Conservation (phyloP, 2,888 invertebrate species). For the Meganola albula region DNA sequence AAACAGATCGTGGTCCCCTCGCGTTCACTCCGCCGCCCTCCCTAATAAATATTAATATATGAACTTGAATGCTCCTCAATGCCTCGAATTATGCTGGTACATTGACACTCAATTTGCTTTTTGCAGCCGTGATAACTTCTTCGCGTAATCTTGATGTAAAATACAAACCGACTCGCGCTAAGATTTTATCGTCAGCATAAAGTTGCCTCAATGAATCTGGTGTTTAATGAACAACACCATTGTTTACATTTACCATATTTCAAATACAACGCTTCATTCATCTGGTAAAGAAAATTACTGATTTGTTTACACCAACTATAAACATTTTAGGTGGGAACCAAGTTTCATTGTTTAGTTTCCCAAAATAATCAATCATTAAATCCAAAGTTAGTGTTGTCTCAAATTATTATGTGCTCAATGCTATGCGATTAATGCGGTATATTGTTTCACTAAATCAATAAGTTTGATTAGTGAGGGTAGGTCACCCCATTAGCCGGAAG, state of each 20-base stretch:
- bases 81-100: slow-evolving; percentile 66
- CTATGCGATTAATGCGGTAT: slow-evolving; percentile 2
- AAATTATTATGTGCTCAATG: not conserved
- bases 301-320: slow-evolving; percentile 26
- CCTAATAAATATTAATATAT: slow-evolving; percentile 76
- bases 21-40: slow-evolving; percentile 46
- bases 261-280: slow-evolving; percentile 18
- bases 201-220: slow-evolving; percentile 8
- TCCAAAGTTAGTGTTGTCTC: not conserved
- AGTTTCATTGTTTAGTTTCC: slow-evolving; percentile 15
- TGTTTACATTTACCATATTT: slow-evolving; percentile 19
- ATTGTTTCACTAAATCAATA: slow-evolving; percentile 24
- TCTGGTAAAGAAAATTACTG: slow-evolving; percentile 17
- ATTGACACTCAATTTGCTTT: slow-evolving; percentile 72
- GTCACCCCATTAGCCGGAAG: slow-evolving; percentile 44
- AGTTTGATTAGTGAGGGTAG: slow-evolving; percentile 14
- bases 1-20: slow-evolving; percentile 72
- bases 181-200: slow-evolving; percentile 9
- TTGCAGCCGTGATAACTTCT: slow-evolving; percentile 40
- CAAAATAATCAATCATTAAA: slow-evolving; percentile 7
- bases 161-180: slow-evolving; percentile 7
- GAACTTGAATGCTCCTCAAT: slow-evolving; percentile 69
- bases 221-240: slow-evolving; percentile 17
- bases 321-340: slow-evolving; percentile 25
- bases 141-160: slow-evolving; percentile 27